phyloP scores from a whole-genome alignment of 1,140 invertebrate genomes.

The Dendroctonus ponderosae region DNA sequence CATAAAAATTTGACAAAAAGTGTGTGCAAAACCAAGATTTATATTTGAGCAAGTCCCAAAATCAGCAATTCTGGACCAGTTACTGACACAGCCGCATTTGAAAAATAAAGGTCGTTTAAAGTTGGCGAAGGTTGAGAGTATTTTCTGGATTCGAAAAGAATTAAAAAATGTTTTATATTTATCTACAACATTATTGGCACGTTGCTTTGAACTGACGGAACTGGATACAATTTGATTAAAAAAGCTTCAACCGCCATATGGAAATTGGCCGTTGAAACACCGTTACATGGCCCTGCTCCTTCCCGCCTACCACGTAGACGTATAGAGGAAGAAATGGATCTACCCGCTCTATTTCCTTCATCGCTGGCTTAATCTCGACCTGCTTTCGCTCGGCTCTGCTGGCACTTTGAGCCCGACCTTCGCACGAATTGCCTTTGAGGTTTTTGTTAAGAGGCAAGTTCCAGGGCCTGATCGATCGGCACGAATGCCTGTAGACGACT shows the following conservation, averaged over 20 bases:
- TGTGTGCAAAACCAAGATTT: no score
- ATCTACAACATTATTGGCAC: slow-evolving; percentile 5
- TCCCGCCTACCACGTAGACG: slow-evolving; percentile 65
- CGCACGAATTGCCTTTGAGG: slow-evolving; percentile 32
- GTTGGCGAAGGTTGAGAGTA: no score
- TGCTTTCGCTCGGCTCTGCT: slow-evolving; percentile 44
- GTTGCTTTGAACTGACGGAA: slow-evolving; percentile 6
- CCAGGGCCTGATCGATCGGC: slow-evolving; percentile 46
- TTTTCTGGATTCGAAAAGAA: no score
- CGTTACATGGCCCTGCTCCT: slow-evolving; percentile 66
- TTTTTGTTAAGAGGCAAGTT: slow-evolving; percentile 48
- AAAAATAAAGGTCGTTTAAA: no score
- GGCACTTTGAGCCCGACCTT: slow-evolving; percentile 48
- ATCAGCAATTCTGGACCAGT: no score
- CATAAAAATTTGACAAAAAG: no score
- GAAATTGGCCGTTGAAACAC: slow-evolving; percentile 66
- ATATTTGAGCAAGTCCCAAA: no score
- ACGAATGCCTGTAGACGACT: slow-evolving; percentile 41
- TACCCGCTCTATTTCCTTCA: slow-evolving; percentile 35
- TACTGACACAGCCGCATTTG: no score
- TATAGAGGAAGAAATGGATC: slow-evolving; percentile 58
- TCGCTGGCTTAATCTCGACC: neutral
- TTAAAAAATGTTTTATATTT: no score
- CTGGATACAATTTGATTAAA: slow-evolving; percentile 33
- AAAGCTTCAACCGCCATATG: slow-evolving; percentile 65